phyloP scores from a whole-genome alignment of 2,797 vertebrate genomes.

The Hemibagrus guttatus region DNA sequence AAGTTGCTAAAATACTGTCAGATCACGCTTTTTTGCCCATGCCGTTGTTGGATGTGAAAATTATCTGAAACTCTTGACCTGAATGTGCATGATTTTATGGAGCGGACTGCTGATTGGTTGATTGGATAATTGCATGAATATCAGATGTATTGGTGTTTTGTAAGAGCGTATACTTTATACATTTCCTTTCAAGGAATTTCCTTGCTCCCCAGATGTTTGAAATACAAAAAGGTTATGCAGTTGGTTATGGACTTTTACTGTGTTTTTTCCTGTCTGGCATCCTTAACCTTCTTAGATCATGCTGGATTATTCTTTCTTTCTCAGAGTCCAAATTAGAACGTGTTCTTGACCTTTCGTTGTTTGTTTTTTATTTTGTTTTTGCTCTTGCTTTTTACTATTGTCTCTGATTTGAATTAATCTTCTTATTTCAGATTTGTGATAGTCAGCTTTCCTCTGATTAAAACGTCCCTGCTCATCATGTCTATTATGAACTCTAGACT shows the following conservation, averaged over 20 bases:
- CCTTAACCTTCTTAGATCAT: neutral
- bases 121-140: neutral
- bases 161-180: neutral
- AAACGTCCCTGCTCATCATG: neutral
- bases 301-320: neutral
- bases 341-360: neutral
- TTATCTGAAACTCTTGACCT: neutral
- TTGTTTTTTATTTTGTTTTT: neutral
- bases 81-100: neutral
- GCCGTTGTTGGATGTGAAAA: neutral
- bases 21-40: neutral
- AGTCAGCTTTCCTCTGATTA: neutral
- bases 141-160: neutral
- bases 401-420: neutral
- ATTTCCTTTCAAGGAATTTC: neutral
- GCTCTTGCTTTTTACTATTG: neutral
- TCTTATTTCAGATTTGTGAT: neutral
- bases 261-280: neutral
- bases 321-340: neutral
- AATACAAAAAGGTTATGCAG: neutral
- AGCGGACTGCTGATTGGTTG: neutral
- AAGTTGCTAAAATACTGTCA: neutral
- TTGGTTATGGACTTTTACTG: neutral
- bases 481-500: neutral
- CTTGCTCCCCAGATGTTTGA: neutral